These are phyloP conservation scores for Kuschelorhynchus macadamiae DNA, from an alignment of 2,888 invertebrate species.

Conservation along the genomic window DNA sequence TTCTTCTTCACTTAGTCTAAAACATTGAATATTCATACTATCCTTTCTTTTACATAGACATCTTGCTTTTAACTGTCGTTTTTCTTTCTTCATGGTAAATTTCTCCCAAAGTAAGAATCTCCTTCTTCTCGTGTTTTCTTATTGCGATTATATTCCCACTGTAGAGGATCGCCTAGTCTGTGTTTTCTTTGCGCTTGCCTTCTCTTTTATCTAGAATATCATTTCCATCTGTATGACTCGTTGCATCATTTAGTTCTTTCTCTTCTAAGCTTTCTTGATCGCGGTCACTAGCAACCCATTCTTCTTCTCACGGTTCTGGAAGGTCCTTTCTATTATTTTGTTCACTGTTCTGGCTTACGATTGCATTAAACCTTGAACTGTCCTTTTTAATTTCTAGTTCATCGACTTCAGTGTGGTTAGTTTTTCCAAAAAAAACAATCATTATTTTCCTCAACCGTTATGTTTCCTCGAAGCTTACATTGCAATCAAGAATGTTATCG, in stretches of 20 bases:
- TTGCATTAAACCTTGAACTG: not conserved
- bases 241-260: no score
- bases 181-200: constrained; percentile 12
- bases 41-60: no score
- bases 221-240: not conserved
- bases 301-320: no score
- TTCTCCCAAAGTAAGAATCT: no score
- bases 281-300: no score
- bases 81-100: no score
- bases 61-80: no score
- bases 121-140: constrained; percentile 12
- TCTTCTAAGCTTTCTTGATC: no score
- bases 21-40: no score
- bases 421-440: constrained; percentile 10
- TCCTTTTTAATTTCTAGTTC: constrained; percentile 6
- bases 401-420: constrained; percentile 3
- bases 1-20: no score
- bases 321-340: not conserved
- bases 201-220: constrained; percentile 4
- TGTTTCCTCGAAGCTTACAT: constrained; percentile 8
- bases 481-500: constrained; percentile 1
- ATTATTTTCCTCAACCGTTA: constrained; percentile 2
- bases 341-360: constrained; percentile 1
- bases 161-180: not conserved
- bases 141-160: constrained; percentile 9